phyloP scores from a whole-genome alignment of 2,888 invertebrate genomes.

The Callyntrura sp. region DNA sequence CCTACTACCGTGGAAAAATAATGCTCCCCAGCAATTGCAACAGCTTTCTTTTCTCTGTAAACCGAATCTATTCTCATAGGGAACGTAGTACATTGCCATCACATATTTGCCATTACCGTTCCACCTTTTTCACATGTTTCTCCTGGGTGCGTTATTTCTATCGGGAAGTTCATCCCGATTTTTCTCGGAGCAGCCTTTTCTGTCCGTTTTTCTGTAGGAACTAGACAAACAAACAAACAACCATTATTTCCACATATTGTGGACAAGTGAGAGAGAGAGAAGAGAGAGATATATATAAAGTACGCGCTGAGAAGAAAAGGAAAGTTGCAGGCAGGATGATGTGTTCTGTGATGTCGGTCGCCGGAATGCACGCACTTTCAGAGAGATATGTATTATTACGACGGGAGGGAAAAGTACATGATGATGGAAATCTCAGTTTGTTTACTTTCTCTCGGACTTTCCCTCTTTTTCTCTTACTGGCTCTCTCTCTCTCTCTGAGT shows the following conservation, averaged over 20 bases:
- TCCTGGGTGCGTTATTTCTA: neutral
- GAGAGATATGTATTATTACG: neutral
- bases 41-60: constrained; percentile 46
- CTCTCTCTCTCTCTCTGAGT: constrained; percentile 59
- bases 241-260: constrained; percentile 72
- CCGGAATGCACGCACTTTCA: neutral
- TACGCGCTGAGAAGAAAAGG: neutral
- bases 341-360: too few species aligned
- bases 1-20: too few species aligned
- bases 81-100: neutral
- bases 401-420: constrained; percentile 18
- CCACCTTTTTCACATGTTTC: constrained; percentile 24
- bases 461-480: too few species aligned
- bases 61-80: too few species aligned
- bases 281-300: constrained; percentile 10
- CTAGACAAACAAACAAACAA: constrained; percentile 66
- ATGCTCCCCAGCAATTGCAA: constrained; percentile 47
- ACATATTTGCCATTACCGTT: constrained; percentile 38
- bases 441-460: constrained; percentile 52
- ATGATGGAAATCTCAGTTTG: constrained; percentile 73
- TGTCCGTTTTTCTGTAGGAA: neutral
- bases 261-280: constrained; percentile 27
- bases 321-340: neutral
- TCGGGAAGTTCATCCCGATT: constrained; percentile 28
- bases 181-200: neutral